Evolutionary conservation across 2,113 vertebrate species (phyloP), one percentile per base, ranked within the genome.

Genomic region (Philantomba maxwellii): DNA sequence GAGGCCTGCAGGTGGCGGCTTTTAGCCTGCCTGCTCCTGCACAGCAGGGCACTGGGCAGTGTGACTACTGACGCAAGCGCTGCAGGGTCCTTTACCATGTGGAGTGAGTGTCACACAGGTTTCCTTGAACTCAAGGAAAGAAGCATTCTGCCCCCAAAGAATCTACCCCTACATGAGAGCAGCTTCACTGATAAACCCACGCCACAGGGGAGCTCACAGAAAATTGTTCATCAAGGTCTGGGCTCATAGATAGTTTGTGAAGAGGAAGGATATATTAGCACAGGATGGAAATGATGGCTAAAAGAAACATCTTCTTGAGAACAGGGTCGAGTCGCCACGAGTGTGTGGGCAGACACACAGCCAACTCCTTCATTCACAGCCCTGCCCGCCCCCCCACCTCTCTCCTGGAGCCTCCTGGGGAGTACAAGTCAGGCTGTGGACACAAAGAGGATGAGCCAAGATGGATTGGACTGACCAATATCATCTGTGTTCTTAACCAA

Each of bases 11-110:
- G 84, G 86, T 93, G 96, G 98, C 92, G 94, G 98, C 98, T 95
- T 96, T 14, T 3, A 19, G 5, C 33, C 19, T 19, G 96, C 97
- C 96, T 87, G n/a, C 97, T 98, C 43, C 97, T 96, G 94, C 93
- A 96, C 90, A 90, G 95, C 0, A 83, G 92, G 97, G 97, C 97
- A 97, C 87, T 51, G 89, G 98, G 98, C 98, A 97, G 97, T 33
- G 96, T 80, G 87, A 97, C 95, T 94, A 87, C 45, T 96, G 7
- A 97, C 97, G 97, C 55, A 96, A 98, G 96, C 96, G 58, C 93
- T 95, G 80, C 80, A 28, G 97, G 92, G 93, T 85, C 80, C 60
- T 93, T 96, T 73, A 47, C 49, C 51, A 92, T 64, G 43, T 43
- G 15, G 81, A 84, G 83, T 57, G 12, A 86, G 85, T 43, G 14